Base-by-base conservation (phyloP, 2,797 vertebrate species). In the Acropternis orthonyx region DNA sequence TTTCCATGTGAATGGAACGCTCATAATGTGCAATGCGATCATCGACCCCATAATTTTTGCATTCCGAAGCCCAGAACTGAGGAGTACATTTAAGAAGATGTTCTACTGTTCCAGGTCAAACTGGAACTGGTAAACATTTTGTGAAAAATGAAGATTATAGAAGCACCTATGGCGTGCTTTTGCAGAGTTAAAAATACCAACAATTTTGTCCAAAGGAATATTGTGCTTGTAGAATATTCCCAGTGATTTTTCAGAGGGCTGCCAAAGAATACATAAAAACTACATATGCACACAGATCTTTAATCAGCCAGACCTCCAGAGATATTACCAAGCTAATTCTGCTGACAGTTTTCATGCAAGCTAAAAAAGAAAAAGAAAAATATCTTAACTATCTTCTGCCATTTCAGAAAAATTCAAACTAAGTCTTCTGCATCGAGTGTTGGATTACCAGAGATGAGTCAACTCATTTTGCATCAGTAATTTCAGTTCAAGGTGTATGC, bases 11-110 rank as follows among this genome's bases (percentile, higher is more conserved):
- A 99, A 99, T 7, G 98, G 99, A 41, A 97, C 98, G 6, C 95
- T 99, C 61, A 96, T 99, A 84, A 99, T 99, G 98, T 99, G 99
- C 95, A 99, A 99, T 15, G 98, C 99, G 0, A 96, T 99, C 71
- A 98, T 99, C 1, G 98, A 99, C 92, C 99, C 99, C 0, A 98
- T 99, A 76, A 99, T 99, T 97, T 99, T 99, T 22, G 99, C 99
- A 41, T 99, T 99, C 88, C 98, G 99, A 87, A 99, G 98, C 30
- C 98, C 98, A 9, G 99, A 99, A 94, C 96, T 99, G 34, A 94
- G 98, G 69, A 98, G 94, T 26, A 99, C 99, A 8, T 99, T 99
- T 92, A 98, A 95, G 93, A 99, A 98, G 96, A 99, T 99, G 98
- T 94, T 99, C 49, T 94, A 97, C 65, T 98, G 95, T 73, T 66